These are phyloP conservation scores for Epizoanthus stellaris DNA, from an alignment of 92 coral and sea anemone genomes.

Conservation along the genomic window DNA sequence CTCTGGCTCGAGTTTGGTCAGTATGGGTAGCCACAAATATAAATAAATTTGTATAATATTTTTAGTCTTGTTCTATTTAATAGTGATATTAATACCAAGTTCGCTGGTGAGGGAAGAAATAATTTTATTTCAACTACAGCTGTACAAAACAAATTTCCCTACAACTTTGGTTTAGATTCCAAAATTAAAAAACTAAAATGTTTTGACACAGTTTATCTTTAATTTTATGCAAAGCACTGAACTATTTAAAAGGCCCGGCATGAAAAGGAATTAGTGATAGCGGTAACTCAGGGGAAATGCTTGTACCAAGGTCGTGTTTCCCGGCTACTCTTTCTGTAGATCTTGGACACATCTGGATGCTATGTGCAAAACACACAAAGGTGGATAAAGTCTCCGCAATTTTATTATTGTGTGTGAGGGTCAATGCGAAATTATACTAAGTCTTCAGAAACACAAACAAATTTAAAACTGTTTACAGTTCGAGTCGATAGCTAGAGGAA, in stretches of 20 bases:
- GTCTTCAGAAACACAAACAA: background rate
- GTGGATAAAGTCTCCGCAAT: background rate
- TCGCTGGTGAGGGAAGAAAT: background rate
- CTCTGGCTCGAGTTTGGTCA: background rate
- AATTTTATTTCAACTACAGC: background rate
- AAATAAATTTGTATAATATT: background rate
- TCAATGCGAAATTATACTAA: background rate
- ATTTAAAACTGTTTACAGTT: background rate
- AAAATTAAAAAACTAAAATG: background rate
- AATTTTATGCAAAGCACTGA: background rate
- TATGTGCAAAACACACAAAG: conserved; percentile 4
- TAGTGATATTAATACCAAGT: no score
- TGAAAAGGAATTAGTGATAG: background rate
- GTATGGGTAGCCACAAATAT: background rate
- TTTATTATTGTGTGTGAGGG: background rate
- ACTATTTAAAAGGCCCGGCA: background rate
- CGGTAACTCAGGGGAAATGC: background rate
- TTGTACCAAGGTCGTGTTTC: conserved; percentile 7
- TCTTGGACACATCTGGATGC: background rate
- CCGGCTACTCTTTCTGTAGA: background rate
- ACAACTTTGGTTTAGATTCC: background rate
- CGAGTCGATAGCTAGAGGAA: background rate
- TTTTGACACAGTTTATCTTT: background rate
- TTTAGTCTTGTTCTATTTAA: background rate
- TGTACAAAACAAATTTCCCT: background rate